phyloP scores from a whole-genome alignment of 2,888 invertebrate species.

The Oxystoma pomonae region DNA sequence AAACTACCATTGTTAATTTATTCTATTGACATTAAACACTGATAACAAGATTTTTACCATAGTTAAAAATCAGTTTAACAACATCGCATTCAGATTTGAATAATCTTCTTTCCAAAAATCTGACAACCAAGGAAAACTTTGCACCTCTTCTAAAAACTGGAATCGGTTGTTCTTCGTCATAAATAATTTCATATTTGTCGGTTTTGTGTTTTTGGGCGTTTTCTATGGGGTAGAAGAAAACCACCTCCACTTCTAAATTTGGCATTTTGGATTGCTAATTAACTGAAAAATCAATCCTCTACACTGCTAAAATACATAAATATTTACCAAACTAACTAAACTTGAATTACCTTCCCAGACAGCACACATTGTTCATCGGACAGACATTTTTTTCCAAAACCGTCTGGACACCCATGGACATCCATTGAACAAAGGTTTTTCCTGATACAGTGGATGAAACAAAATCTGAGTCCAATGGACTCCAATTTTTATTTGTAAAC shows the following conservation, averaged over 20 bases:
- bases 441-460: too few relatives aligned
- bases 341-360: too few relatives aligned
- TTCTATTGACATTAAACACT: too few relatives aligned
- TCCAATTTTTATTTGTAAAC: too few relatives aligned
- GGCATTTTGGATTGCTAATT: background rate
- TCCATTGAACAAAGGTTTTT: too few relatives aligned
- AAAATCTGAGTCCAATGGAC: too few relatives aligned
- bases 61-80: slow-evolving; percentile 63
- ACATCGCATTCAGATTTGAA: slow-evolving; percentile 60
- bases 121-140: slow-evolving; percentile 63
- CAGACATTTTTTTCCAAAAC: too few relatives aligned
- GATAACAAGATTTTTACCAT: slow-evolving; percentile 54
- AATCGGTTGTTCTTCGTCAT: slow-evolving; percentile 56
- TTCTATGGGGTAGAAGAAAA: slow-evolving; percentile 63
- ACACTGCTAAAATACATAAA: too few relatives aligned
- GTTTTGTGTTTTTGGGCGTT: slow-evolving; percentile 69
- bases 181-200: slow-evolving; percentile 62
- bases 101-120: slow-evolving; percentile 56
- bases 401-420: too few relatives aligned
- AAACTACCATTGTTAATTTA: too few relatives aligned
- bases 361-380: too few relatives aligned
- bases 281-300: background rate
- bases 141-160: slow-evolving; percentile 70
- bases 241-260: slow-evolving; percentile 48
- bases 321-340: too few relatives aligned